phyloP scores from a whole-genome alignment of 2,888 invertebrate species.

The Syrista parreyssii region DNA sequence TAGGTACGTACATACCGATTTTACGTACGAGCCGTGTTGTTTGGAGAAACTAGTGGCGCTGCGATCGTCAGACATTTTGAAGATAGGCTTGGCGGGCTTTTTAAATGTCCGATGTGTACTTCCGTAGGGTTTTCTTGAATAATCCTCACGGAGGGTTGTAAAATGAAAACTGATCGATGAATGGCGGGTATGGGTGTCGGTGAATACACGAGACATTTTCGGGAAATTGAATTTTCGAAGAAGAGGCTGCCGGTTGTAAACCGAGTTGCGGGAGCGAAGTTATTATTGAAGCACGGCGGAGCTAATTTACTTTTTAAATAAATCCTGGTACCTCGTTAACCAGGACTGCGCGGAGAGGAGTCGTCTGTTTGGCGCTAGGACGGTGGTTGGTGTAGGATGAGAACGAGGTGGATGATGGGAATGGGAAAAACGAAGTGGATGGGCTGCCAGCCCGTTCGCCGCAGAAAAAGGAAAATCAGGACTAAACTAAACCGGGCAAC shows the following conservation, averaged over 20 bases:
- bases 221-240: slow-evolving; percentile 3
- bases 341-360: slow-evolving; percentile 25
- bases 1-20: background rate
- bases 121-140: background rate
- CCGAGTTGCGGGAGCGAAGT: slow-evolving; percentile 21
- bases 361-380: slow-evolving; percentile 17
- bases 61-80: background rate
- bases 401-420: background rate
- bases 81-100: background rate
- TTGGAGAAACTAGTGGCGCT: background rate
- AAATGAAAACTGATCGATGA: background rate
- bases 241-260: background rate
- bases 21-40: background rate
- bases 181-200: background rate
- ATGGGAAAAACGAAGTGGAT: background rate
- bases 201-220: background rate
- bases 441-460: background rate
- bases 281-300: slow-evolving; percentile 44
- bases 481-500: background rate
- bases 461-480: background rate
- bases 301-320: slow-evolving; percentile 53
- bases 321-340: slow-evolving; percentile 48
- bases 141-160: background rate
- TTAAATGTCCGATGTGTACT: background rate
- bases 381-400: slow-evolving; percentile 4